phyloP scores from a whole-genome alignment of 2,113 vertebrate species.

The Antigone vipio region DNA sequence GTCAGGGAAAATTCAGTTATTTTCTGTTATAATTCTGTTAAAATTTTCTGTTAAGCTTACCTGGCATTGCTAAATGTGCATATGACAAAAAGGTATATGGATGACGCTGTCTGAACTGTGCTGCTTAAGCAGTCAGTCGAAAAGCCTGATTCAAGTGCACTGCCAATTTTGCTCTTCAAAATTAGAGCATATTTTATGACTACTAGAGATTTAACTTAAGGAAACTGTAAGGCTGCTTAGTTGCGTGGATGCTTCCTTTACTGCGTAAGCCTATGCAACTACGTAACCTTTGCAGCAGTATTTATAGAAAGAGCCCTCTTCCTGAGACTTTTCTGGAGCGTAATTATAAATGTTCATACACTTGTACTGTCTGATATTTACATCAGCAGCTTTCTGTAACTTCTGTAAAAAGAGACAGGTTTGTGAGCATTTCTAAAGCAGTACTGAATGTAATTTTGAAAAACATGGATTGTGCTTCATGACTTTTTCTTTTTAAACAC shows the following conservation, averaged over 20 bases:
- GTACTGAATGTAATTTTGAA: slow-evolving; percentile 69
- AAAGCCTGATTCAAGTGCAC: slow-evolving; percentile 22
- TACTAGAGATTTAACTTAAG: slow-evolving; percentile 28
- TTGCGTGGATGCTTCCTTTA: slow-evolving; percentile 40
- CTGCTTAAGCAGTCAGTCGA: background rate
- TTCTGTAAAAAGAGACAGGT: slow-evolving; percentile 50
- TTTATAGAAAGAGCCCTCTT: slow-evolving; percentile 55
- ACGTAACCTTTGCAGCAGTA: slow-evolving; percentile 49
- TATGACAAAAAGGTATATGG: background rate
- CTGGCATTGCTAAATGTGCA: background rate
- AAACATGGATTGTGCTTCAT: slow-evolving; percentile 72
- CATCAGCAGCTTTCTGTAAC: slow-evolving; percentile 43
- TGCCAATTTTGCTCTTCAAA: slow-evolving; percentile 56
- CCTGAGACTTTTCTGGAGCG: slow-evolving; percentile 33
- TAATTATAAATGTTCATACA: slow-evolving; percentile 35
- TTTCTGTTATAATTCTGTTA: background rate
- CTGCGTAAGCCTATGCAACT: slow-evolving; percentile 39
- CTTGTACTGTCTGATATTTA: slow-evolving; percentile 39
- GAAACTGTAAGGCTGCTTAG: slow-evolving; percentile 22
- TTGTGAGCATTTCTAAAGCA: slow-evolving; percentile 61
- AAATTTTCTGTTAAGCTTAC: background rate
- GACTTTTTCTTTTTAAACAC: slow-evolving; percentile 52
- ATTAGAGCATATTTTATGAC: slow-evolving; percentile 48
- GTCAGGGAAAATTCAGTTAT: slow-evolving; percentile 6
- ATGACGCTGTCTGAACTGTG: background rate